Evolutionary conservation across 1,140 invertebrate genomes (phyloP).

Genomic region (Aphelinus atriplicis): DNA sequence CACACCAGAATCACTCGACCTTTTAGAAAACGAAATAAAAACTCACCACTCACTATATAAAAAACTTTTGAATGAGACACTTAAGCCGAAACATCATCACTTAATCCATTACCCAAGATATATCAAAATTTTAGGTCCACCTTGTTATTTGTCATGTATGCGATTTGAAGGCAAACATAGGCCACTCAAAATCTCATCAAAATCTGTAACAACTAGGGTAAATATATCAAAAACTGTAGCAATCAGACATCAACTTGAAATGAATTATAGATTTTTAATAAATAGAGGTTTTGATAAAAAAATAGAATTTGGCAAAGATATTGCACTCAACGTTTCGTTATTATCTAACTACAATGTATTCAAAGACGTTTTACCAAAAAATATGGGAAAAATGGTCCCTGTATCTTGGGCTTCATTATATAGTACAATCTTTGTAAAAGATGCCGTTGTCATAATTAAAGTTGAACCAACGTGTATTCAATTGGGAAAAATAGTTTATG

Average conservation of each 20-base stretch:
- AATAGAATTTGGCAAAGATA: slow-evolving; percentile 1
- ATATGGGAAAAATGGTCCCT: neutral
- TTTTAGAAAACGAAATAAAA: slow-evolving; percentile 2
- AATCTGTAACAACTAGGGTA: slow-evolving; percentile 35
- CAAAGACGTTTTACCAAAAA: neutral
- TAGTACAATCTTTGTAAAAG: neutral
- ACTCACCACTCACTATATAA: neutral
- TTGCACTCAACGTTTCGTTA: neutral
- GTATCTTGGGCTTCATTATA: neutral
- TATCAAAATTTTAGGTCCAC: slow-evolving; percentile 40
- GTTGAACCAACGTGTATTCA: neutral
- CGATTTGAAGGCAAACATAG: slow-evolving; percentile 44
- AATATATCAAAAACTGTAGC: slow-evolving; percentile 42
- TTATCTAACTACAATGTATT: neutral
- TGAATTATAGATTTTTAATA: slow-evolving; percentile 40
- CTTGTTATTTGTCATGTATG: slow-evolving; percentile 37
- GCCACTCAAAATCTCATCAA: slow-evolving; percentile 36
- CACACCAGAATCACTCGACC: neutral
- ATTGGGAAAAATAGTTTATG: slow-evolving; percentile 7
- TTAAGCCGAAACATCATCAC: slow-evolving; percentile 42
- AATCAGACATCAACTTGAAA: slow-evolving; percentile 44
- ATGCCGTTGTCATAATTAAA: neutral
- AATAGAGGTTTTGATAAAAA: slow-evolving; percentile 11
- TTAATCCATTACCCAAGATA: slow-evolving; percentile 34
- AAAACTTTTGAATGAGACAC: neutral